phyloP scores from a whole-genome alignment of 1,140 invertebrate species.

The Bombus superbus region DNA sequence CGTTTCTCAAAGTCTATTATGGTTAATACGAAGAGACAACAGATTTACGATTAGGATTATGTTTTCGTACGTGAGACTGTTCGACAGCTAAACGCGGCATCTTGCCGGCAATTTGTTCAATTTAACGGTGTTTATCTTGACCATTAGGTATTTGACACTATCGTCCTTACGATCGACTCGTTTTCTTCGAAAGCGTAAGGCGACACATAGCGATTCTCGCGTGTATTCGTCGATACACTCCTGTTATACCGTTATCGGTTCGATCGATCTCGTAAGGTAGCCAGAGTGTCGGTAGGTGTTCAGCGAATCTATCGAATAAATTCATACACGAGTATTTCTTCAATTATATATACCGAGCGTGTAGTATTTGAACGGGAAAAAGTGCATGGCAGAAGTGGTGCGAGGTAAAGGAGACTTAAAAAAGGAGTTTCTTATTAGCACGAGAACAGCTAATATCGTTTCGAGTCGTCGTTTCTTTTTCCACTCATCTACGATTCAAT shows the following conservation, averaged over 20 bases:
- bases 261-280: neutral
- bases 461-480: too few relatives aligned
- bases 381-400: too few relatives aligned
- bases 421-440: too few relatives aligned
- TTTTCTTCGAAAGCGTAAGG: conserved; percentile 38
- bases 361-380: neutral
- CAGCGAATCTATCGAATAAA: neutral
- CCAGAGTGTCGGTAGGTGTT: neutral
- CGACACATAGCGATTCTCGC: conserved; percentile 13
- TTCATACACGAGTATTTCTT: too few relatives aligned
- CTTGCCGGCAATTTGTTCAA: conserved; percentile 30
- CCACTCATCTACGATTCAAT: too few relatives aligned
- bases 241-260: neutral
- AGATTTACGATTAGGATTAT: too few relatives aligned
- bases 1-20: too few relatives aligned
- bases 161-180: conserved; percentile 32
- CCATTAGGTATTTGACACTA: conserved; percentile 54
- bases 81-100: conserved; percentile 36
- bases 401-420: too few relatives aligned
- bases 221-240: neutral
- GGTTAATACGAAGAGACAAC: too few relatives aligned
- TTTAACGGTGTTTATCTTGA: conserved; percentile 33
- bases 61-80: conserved; percentile 32
- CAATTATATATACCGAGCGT: neutral
- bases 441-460: too few relatives aligned